phyloP scores from a whole-genome alignment of 2,888 invertebrate genomes.

The Phalangium opilio region DNA sequence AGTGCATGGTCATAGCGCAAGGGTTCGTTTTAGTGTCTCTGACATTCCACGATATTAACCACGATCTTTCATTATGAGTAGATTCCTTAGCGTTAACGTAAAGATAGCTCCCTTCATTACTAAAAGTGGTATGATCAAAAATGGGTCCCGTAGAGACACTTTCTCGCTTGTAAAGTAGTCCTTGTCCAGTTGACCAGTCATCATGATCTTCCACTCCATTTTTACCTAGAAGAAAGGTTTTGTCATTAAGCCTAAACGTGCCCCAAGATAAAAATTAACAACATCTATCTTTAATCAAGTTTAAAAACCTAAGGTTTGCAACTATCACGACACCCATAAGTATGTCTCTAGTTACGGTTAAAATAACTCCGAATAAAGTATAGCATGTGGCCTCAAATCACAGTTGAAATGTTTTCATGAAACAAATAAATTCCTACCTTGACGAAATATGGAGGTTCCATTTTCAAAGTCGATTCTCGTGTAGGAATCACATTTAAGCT shows the following conservation, averaged over 20 bases:
- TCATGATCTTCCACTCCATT: slow-evolving; percentile 2
- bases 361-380: too few species aligned
- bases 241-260: too few species aligned
- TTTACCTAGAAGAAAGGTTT: too few species aligned
- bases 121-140: slow-evolving; percentile 16
- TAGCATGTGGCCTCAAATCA: too few species aligned
- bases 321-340: too few species aligned
- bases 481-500: slow-evolving; percentile 8
- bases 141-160: slow-evolving; percentile 9
- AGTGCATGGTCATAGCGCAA: slow-evolving; percentile 16
- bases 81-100: slow-evolving; percentile 2
- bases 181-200: slow-evolving; percentile 9
- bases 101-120: slow-evolving; percentile 11
- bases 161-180: slow-evolving; percentile 1
- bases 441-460: slow-evolving; percentile 6
- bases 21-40: not conserved
- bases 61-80: slow-evolving; percentile 8
- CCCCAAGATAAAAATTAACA: too few species aligned
- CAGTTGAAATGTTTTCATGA: too few species aligned
- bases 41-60: slow-evolving; percentile 13
- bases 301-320: too few species aligned
- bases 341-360: too few species aligned
- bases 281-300: too few species aligned
- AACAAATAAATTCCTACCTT: too few species aligned
- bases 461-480: slow-evolving; percentile 9